Evolutionary conservation across 2,888 invertebrate species (phyloP).

Genomic region (Nomada fabriciana): DNA sequence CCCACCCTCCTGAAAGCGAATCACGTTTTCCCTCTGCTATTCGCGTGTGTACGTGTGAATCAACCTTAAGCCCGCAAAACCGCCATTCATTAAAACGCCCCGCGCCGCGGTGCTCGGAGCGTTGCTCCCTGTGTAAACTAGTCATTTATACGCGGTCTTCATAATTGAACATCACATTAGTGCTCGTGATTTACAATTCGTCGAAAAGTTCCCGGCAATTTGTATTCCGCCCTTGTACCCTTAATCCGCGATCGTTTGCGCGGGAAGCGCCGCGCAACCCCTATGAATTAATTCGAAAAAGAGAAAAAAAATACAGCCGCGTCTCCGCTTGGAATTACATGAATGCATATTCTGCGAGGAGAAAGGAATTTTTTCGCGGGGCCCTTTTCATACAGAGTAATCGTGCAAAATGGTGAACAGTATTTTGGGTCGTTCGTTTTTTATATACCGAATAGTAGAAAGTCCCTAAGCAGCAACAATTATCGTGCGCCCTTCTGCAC

Average conservation of each 20-base stretch:
- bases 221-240: slow-evolving; percentile 50
- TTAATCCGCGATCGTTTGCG: slow-evolving; percentile 53
- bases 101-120: background rate
- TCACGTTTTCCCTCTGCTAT: slow-evolving; percentile 13
- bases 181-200: slow-evolving; percentile 63
- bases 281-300: slow-evolving; percentile 27
- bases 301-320: background rate
- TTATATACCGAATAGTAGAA: too few relatives aligned
- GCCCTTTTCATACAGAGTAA: too few relatives aligned
- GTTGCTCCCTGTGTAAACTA: slow-evolving; percentile 49
- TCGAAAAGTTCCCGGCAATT: slow-evolving; percentile 62
- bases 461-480: too few relatives aligned
- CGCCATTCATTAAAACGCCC: slow-evolving; percentile 67
- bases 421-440: too few relatives aligned
- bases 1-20: slow-evolving; percentile 12
- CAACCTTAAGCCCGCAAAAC: slow-evolving; percentile 62
- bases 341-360: too few relatives aligned
- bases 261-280: slow-evolving; percentile 4
- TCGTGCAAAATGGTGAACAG: too few relatives aligned
- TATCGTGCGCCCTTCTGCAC: too few relatives aligned
- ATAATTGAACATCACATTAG: slow-evolving; percentile 69
- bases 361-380: too few relatives aligned
- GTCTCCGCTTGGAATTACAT: too few relatives aligned
- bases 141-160: slow-evolving; percentile 65
- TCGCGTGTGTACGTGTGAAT: slow-evolving; percentile 44